A percentile compares a stretch with the other conserved stretches of the same genome.
These are phyloP conservation scores for Nasonia oneida DNA, from an alignment of 2,888 invertebrate genomes.

Conservation along the genomic window DNA sequence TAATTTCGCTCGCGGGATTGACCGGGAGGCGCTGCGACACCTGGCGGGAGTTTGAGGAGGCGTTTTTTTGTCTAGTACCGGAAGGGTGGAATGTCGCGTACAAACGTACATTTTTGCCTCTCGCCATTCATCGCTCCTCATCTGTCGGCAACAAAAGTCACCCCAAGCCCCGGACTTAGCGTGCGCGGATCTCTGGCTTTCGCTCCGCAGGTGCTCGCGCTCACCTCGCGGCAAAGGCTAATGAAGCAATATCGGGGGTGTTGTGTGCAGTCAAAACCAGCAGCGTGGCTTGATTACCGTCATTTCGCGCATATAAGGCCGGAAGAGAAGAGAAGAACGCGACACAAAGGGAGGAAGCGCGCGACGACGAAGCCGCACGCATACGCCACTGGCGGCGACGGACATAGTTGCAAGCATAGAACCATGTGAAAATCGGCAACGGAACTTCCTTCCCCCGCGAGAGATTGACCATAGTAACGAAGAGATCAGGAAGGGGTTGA, in stretches of 20 bases:
- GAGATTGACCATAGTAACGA: background rate
- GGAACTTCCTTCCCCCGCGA: background rate
- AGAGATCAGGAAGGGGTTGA: conserved; percentile 16
- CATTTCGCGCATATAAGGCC: conserved; percentile 11
- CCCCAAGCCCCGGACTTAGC: background rate
- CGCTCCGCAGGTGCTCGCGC: background rate
- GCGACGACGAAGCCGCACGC: conserved; percentile 1
- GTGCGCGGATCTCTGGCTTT: background rate
- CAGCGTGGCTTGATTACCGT: conserved; percentile 34
- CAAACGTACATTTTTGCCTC: background rate
- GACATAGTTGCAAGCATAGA: conserved; percentile 34
- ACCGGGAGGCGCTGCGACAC: background rate
- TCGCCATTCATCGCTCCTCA: background rate
- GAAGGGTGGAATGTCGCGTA: conserved; percentile 25
- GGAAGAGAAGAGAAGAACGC: conserved; percentile 20
- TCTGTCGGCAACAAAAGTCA: background rate
- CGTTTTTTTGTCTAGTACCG: background rate
- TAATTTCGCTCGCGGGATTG: conserved; percentile 29
- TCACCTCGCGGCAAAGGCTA: background rate
- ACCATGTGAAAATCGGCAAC: conserved; percentile 42
- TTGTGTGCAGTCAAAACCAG: background rate
- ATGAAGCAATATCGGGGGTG: conserved; percentile 43
- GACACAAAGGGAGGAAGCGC: conserved; percentile 47
- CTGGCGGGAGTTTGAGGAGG: conserved; percentile 18
- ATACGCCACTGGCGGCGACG: conserved; percentile 19